A percentile compares a stretch with the other conserved stretches of the same genome.
Conservation (phyloP, 2,888 invertebrate species). For the Altica lythri region DNA sequence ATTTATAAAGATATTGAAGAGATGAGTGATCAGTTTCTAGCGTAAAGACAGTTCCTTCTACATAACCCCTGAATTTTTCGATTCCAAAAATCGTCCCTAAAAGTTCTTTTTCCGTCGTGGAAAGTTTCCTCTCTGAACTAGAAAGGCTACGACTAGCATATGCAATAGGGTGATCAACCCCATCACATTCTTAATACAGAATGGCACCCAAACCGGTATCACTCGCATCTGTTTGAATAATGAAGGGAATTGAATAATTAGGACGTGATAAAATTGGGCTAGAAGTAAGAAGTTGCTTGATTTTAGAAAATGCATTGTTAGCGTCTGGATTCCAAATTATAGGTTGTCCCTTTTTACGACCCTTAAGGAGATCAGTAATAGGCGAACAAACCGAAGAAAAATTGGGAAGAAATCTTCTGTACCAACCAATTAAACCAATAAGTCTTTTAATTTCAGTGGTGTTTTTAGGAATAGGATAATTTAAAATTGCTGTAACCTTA, state of each 20-base stretch:
- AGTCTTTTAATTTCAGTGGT: slow-evolving; percentile 20
- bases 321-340: slow-evolving; percentile 31
- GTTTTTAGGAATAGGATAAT: slow-evolving; percentile 19
- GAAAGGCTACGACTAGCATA: slow-evolving; percentile 29
- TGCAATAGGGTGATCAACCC: slow-evolving; percentile 28
- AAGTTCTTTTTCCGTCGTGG: slow-evolving; percentile 36
- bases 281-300: slow-evolving; percentile 30
- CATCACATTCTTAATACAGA: slow-evolving; percentile 23
- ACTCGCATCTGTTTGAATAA: slow-evolving; percentile 33
- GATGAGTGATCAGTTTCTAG: slow-evolving; percentile 41
- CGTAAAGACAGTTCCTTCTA: slow-evolving; percentile 37
- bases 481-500: slow-evolving; percentile 12
- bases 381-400: slow-evolving; percentile 25
- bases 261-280: slow-evolving; percentile 36
- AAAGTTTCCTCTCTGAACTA: slow-evolving; percentile 32
- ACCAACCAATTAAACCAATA: slow-evolving; percentile 23
- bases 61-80: slow-evolving; percentile 39
- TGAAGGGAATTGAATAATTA: slow-evolving; percentile 31
- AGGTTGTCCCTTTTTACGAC: slow-evolving; percentile 31
- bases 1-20: slow-evolving; percentile 39
- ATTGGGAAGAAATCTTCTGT: slow-evolving; percentile 25
- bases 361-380: slow-evolving; percentile 25
- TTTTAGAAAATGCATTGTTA: slow-evolving; percentile 26
- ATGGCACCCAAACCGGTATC: slow-evolving; percentile 31
- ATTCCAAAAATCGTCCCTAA: slow-evolving; percentile 34